Base-by-base conservation (phyloP, 2,113 vertebrate species). In the Tragelaphus buxtoni region DNA sequence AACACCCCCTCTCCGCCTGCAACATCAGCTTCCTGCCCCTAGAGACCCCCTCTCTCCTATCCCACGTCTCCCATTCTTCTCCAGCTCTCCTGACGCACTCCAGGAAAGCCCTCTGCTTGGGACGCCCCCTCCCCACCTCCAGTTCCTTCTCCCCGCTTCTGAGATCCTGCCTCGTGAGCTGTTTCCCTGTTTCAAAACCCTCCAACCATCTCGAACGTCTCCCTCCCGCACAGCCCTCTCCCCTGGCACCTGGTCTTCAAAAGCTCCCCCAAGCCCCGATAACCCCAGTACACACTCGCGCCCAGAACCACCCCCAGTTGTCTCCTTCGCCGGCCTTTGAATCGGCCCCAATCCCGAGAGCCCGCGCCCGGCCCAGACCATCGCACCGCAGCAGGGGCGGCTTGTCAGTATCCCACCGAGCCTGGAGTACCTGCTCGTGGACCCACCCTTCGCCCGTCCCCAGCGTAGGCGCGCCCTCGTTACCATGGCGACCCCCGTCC, bases 401-500 rank as follows among this genome's bases (percentile, higher is more conserved):
- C 20, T n/a, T 74, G 91, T 93, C 91, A 96, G 77, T n/a, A 42
- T 72, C 72, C 11, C 14, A 42, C 20, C 17, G 6, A 77, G 72
- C 30, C 79, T 69, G 53, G 3, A 51, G 24, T 28, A 56, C n/a
- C 58, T 9, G 69, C 87, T 35, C 88, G 45, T 45, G 65, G n/a
- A 79, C 95, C 91, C 92, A 92, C 94, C 90, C 94, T 79, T 85
- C 4, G 18, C 94, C 61, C 11, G 45, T 42, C 55, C 92, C 92
- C 35, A 14, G 60, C 45, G 45, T 76, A 82, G 42, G 90, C 77
- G 92, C 85, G 91, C 92, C 83, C 84, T 85, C 30, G 97, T 98
- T 97, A 98, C 98, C 98, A 98, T 98, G 93, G 61, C 63, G 97
- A 96, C 81, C 96, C 96, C 89, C 18, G 91, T 96, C 90, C 51